These are phyloP conservation scores for Siphamia tubifer DNA, from an alignment of 2,113 vertebrate genomes.

Conservation along the genomic window DNA sequence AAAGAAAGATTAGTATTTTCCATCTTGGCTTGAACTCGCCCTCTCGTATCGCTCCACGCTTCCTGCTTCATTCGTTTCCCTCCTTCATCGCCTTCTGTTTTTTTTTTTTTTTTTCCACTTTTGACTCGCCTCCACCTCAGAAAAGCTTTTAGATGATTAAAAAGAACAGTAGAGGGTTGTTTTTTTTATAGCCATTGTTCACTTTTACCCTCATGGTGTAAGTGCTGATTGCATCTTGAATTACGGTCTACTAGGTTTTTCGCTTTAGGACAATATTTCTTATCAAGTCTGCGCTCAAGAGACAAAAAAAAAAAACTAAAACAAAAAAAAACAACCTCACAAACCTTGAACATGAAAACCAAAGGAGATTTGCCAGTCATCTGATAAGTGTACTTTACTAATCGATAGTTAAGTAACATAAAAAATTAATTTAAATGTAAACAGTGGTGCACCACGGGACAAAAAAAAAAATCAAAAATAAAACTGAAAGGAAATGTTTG, in stretches of 20 bases:
- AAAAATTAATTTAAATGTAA: neutral
- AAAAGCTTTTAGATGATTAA: conserved; percentile 70
- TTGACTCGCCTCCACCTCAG: neutral
- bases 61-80: conserved; percentile 16
- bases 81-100: neutral
- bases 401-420: neutral
- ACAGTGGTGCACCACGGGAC: too few species aligned
- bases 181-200: conserved; percentile 39
- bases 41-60: neutral
- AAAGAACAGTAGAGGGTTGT: conserved; percentile 8
- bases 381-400: neutral
- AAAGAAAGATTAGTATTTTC: conserved; percentile 7
- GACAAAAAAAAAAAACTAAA: neutral
- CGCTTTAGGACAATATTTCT: neutral
- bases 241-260: conserved; percentile 4
- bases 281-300: neutral
- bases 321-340: neutral
- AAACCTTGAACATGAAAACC: too few species aligned
- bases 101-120: conserved; percentile 7
- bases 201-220: neutral
- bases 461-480: too few species aligned
- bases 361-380: neutral
- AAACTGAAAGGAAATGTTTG: too few species aligned
- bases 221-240: conserved; percentile 23
- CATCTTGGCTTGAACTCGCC: neutral